phyloP scores from a whole-genome alignment of 2,888 invertebrate species.

The Chrysotoxum bicinctum region DNA sequence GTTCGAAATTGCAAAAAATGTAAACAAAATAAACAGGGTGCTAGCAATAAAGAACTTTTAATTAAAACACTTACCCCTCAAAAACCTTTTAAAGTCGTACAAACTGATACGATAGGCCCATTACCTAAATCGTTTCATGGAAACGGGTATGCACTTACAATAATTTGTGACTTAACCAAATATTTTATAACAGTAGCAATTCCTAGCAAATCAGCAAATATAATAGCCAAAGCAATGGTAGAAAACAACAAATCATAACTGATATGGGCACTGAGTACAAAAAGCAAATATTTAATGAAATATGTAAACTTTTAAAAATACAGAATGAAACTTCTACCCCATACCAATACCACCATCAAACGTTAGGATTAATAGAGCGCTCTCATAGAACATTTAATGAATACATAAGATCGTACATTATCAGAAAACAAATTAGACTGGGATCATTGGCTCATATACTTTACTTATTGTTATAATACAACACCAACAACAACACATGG shows the following conservation, averaged over 20 bases:
- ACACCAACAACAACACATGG: slow-evolving; percentile 19
- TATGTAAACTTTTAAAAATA: neutral
- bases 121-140: slow-evolving; percentile 9
- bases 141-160: slow-evolving; percentile 34
- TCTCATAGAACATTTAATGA: slow-evolving; percentile 45
- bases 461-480: slow-evolving; percentile 39
- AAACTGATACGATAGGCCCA: slow-evolving; percentile 42
- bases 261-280: slow-evolving; percentile 31
- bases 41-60: neutral
- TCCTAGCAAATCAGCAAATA: slow-evolving; percentile 20
- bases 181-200: slow-evolving; percentile 32
- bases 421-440: slow-evolving; percentile 36
- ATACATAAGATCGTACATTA: slow-evolving; percentile 45
- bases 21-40: slow-evolving; percentile 1
- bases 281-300: slow-evolving; percentile 22
- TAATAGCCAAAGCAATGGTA: slow-evolving; percentile 35
- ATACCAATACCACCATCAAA: neutral
- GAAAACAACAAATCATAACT: slow-evolving; percentile 33
- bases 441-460: slow-evolving; percentile 33
- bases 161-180: slow-evolving; percentile 47
- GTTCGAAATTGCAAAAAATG: no score
- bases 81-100: slow-evolving; percentile 25
- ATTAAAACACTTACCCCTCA: slow-evolving; percentile 24
- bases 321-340: neutral
- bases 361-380: neutral